These are phyloP conservation scores for Ammospiza caudacuta DNA, from an alignment of 2,113 vertebrate species.

Conservation along the genomic window DNA sequence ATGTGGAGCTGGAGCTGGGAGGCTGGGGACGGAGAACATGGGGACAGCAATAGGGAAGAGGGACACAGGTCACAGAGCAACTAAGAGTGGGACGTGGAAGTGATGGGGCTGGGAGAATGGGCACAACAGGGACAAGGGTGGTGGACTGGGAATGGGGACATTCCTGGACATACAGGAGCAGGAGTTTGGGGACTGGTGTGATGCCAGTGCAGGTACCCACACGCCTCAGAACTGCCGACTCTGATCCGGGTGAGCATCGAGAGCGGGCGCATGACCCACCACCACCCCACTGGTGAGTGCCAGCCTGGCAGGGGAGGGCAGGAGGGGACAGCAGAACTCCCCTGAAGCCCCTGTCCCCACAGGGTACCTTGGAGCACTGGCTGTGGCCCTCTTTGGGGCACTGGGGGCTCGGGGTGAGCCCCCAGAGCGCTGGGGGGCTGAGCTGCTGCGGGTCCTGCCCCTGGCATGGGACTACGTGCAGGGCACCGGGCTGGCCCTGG, in stretches of 20 bases:
- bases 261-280: constrained; percentile 28
- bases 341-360: not conserved
- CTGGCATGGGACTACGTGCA: constrained; percentile 74
- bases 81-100: not conserved
- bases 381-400: not conserved
- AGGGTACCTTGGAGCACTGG: constrained; percentile 25
- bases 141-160: not conserved
- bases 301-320: not conserved
- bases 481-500: constrained; percentile 49
- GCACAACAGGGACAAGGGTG: not conserved
- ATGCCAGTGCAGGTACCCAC: not conserved
- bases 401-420: constrained; percentile 10
- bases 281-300: not conserved
- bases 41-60: not conserved
- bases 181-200: not conserved
- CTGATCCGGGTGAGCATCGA: constrained; percentile 22
- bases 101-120: not conserved
- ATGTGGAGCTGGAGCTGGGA: not conserved
- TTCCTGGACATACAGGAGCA: not conserved
- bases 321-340: not conserved
- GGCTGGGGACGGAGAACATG: fast-evolving
- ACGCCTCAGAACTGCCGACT: not conserved
- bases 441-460: constrained; percentile 80
- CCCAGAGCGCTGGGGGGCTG: constrained; percentile 1
- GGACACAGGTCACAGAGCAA: not conserved